A percentile compares a stretch with the other conserved stretches of the same genome.
phyloP scores from a whole-genome alignment of 1,140 invertebrate genomes.

The Habropoda laboriosa region DNA sequence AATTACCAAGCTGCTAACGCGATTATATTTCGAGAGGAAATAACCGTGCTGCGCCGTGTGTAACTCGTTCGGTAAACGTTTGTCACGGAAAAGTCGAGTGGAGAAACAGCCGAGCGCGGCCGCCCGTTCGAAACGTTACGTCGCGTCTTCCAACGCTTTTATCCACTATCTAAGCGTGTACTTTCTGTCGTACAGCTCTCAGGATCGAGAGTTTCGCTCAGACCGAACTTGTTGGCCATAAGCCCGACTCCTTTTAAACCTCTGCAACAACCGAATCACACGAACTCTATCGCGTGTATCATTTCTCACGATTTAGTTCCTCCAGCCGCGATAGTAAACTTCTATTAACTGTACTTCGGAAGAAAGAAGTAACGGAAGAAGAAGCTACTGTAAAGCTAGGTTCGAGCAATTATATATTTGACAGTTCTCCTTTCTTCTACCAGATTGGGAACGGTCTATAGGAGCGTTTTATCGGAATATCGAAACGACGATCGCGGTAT shows the following conservation, averaged over 20 bases:
- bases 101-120: no score
- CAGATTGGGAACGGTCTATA: no score
- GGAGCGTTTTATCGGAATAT: constrained; percentile 18
- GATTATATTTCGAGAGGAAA: neutral
- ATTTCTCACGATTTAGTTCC: neutral
- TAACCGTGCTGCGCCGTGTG: neutral
- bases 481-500: constrained; percentile 9
- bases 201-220: neutral
- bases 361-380: no score
- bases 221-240: neutral
- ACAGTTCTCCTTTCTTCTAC: neutral
- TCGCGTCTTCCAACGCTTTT: neutral
- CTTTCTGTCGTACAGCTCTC: neutral
- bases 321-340: neutral
- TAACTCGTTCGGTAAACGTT: constrained; percentile 5
- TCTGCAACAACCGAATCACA: neutral
- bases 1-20: constrained; percentile 2
- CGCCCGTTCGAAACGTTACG: neutral
- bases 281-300: neutral
- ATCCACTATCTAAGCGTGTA: neutral
- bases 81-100: neutral
- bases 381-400: no score
- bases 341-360: no score
- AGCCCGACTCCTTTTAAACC: constrained; percentile 6
- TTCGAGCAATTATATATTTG: neutral